Evolutionary conservation across 2,113 vertebrate species (phyloP), one percentile per base, ranked within the genome.

Genomic region (Clinocottus analis): DNA sequence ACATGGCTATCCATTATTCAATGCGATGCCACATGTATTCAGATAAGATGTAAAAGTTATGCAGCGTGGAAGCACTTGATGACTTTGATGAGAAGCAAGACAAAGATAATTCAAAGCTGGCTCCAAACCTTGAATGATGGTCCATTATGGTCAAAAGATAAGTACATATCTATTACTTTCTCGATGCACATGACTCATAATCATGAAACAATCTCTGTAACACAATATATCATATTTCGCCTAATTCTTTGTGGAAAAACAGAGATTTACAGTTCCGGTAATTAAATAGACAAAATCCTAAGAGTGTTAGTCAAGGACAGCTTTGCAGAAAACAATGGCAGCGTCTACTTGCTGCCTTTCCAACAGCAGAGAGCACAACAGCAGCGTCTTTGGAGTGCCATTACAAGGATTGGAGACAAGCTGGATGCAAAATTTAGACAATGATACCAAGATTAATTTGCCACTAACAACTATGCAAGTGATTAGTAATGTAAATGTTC

Each of bases 1-100:
- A 69, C 51, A 69, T 9, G 59, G n/a, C 49, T 61, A 77, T 87
- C 37, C 56, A 84, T 79, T 84, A 91, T 92, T 91, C 66, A 85
- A 74, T 70, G 59, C 79, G 56, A 51, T 66, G 41, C n/a, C 61
- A 78, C 29, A 61, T 80, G 81, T 55, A 74, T 75, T 79, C 62
- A 85, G 72, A 79, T 77, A 77, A 60, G 59, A 85, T 77, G 65
- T 55, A 61, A 62, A 80, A 83, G 56, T 71, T 77, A 79, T 68
- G 77, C 68, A 56, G 56, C 70, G 25, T 67, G 71, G 72, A 81
- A 27, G 37, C 11, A 59, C 49, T 64, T 73, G 63, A 78, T 63
- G 17, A 75, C 61, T n/a, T n/a, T 71, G 76, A 85, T 80, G 68
- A 81, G 55, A 62, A 70, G 5, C 21, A 29, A 53, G 5, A 80